Base-by-base conservation (phyloP, 2,888 invertebrate genomes). In the Argynnis bischoffii region DNA sequence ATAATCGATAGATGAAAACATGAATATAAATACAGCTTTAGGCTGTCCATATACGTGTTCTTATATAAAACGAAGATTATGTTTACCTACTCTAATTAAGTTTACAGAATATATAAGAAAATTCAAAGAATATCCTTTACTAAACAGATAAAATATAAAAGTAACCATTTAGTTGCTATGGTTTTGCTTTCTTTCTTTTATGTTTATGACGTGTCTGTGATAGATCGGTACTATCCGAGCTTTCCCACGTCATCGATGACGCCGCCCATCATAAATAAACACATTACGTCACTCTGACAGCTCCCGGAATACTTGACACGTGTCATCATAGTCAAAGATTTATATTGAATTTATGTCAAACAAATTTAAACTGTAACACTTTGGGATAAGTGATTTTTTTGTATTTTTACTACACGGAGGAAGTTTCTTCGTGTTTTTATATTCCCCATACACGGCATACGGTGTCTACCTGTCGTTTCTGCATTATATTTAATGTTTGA, bases 231-330 rank as follows among this genome's bases (percentile, higher is more conserved):
- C 66, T 55, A 64, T 65, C 63, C 60, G 66, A 69, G 69, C 74
- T 76, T 84, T 87, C 84, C 82, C 88, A 87, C 82, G 87, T 87
- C 88, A 81, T 76, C 82, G 77, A 75, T 80, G 81, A 80, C 80
- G 80, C 75, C 78, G 79, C 78, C 80, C 78, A 81, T 84, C 83
- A 83, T 85, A 84, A 87, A 90, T 89, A 90, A 85, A 88, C 86
- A 87, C 84, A 85, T 88, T 84, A 86, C 87, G 86, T 85, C 84
- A 86, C 77, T 82, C 73, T 85, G 90, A 88, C 89, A 87, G 89
- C 89, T 87, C 84, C 86, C 80, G 84, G 79, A 77, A 77, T 80
- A 81, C 80, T 81, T 85, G 88, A 87, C 88, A 84, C 83, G 85
- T 85, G 86, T 87, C 86, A 85, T 83, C 85, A 80, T 80, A 81